Evolutionary conservation across 2,888 invertebrate genomes (phyloP), one percentile per base, ranked within the genome.

Genomic region (Nomada goodeniana): DNA sequence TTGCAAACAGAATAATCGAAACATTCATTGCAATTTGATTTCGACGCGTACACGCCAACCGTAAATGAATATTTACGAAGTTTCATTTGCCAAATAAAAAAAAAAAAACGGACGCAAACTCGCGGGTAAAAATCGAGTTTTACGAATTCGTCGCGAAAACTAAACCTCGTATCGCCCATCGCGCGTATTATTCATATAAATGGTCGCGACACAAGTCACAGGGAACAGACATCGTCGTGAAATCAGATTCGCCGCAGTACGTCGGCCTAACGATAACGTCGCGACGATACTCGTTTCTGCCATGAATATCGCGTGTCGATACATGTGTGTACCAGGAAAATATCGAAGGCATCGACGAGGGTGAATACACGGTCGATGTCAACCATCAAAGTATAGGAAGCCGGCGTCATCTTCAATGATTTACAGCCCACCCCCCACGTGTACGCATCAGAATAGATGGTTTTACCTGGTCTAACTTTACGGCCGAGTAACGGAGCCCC

Each of bases 341-440:
- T 87, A 85, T 85, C 76, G 86, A 57, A 29, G 53, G 77, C 67
- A 80, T 80, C 76, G 80, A 69, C 71, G 69, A 61, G 53, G 52
- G 42, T 20, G 13, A 52, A 29, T 29, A 52, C 60, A 53, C 63
- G 70, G 76, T 73, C 65, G 69, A 81, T 85, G 88, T 88, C 87
- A 86, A 82, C 86, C 68, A 57, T 83, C 76, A 59, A 84, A 78
- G 73, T 29, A 61, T 64, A 70, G 84, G 61, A 59, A 77, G 59
- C 50, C 65, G 15, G 29, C 76, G 72, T 73, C 81, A 67, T 77
- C 80, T 67, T 80, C 15, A 7, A 77, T 78, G 80, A 83, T 86
- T 83, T 83, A 83, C 78, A 50, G 13, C 26, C 9, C 20, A n/a
- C 47, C 15, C 9, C 4, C 18, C 23, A 52, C n/a, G 63, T 23